phyloP scores from a whole-genome alignment of 2,888 invertebrate species.

The Neoascia interrupta region DNA sequence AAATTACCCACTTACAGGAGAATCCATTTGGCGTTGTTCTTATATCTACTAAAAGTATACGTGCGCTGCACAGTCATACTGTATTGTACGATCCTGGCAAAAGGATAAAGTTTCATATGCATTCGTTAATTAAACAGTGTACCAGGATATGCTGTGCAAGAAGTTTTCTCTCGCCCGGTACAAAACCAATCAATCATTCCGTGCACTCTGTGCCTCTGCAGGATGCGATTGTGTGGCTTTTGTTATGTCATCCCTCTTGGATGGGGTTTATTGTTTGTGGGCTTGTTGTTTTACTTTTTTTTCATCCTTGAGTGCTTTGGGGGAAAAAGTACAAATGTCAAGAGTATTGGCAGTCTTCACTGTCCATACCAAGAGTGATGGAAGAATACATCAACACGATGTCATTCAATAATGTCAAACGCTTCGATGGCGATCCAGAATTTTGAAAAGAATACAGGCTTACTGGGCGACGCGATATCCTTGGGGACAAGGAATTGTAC shows the following conservation, averaged over 20 bases:
- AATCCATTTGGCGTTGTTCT: constrained; percentile 51
- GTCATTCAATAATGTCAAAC: constrained; percentile 45
- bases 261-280: background rate
- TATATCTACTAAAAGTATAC: no score
- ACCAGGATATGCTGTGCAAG: background rate
- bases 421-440: constrained; percentile 8
- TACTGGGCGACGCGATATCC: constrained; percentile 4
- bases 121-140: constrained; percentile 62
- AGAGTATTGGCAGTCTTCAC: constrained; percentile 20
- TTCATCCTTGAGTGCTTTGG: background rate
- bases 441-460: constrained; percentile 12
- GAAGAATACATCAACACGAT: constrained; percentile 39
- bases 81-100: constrained; percentile 1
- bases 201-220: constrained; percentile 1
- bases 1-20: constrained; percentile 62
- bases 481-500: constrained; percentile 2
- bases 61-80: background rate
- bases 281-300: background rate
- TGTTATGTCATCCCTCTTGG: constrained; percentile 35
- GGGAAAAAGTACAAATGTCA: background rate
- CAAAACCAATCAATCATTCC: constrained; percentile 56
- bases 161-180: constrained; percentile 18
- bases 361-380: constrained; percentile 14
- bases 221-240: constrained; percentile 26
- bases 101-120: constrained; percentile 53